Conservation (phyloP, 2,113 vertebrate species). For the Casuarius casuarius region DNA sequence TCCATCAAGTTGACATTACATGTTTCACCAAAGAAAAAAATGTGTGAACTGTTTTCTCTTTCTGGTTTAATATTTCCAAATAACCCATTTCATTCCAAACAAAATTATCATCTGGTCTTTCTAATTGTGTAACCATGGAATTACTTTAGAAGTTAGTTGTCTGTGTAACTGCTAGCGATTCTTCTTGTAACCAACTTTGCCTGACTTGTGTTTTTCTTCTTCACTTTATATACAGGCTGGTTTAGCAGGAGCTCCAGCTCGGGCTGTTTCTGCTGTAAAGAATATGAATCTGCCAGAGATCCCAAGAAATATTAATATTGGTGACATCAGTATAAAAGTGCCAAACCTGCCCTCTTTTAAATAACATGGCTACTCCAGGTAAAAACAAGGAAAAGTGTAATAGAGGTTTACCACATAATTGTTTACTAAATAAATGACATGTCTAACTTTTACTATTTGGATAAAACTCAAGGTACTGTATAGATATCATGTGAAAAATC, state of each 20-base stretch:
- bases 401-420: slow-evolving; percentile 84
- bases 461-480: slow-evolving; percentile 86
- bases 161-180: slow-evolving; percentile 1
- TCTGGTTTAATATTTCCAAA: slow-evolving; percentile 76
- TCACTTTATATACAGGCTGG: slow-evolving; percentile 90
- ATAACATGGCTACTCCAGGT: slow-evolving; percentile 85
- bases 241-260: slow-evolving; percentile 97
- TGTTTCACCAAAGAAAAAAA: slow-evolving; percentile 67
- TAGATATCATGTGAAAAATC: slow-evolving; percentile 73
- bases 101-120: slow-evolving; percentile 72
- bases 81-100: slow-evolving; percentile 80
- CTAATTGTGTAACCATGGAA: slow-evolving; percentile 72
- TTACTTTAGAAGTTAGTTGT: slow-evolving; percentile 58
- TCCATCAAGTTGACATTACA: slow-evolving; percentile 72
- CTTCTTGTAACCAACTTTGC: slow-evolving; percentile 27
- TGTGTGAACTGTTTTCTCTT: slow-evolving; percentile 76
- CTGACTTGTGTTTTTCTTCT: slow-evolving; percentile 78
- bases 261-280: slow-evolving; percentile 99
- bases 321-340: slow-evolving; percentile 99
- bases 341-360: slow-evolving; percentile 99
- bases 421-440: slow-evolving; percentile 88
- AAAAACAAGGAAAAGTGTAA: slow-evolving; percentile 74
- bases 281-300: slow-evolving; percentile 99
- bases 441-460: slow-evolving; percentile 79
- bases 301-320: slow-evolving; percentile 99